Base-by-base conservation (phyloP, 1,140 invertebrate genomes). In the Caenorhabditis brenneri region DNA sequence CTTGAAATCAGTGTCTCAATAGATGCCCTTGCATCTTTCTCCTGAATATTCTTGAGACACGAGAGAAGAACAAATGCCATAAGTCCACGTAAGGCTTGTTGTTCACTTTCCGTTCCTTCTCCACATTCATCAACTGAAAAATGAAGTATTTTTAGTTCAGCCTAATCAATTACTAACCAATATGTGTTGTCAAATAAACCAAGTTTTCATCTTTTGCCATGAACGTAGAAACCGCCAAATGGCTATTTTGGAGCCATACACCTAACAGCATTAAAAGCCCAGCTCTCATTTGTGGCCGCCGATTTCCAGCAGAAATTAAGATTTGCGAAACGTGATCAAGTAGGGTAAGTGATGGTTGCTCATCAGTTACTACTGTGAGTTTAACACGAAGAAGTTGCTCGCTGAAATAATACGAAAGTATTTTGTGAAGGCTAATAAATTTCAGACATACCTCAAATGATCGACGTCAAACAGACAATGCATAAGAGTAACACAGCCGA, bases 51-150 rank as follows among this genome's bases (percentile, higher is more conserved):
- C 10, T 83, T 51, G 12, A 83, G 33, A 48, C 65, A 78, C 4
- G 99, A 93, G 2, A 96, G 97, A 87, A 99, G 94, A 6, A 98
- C 92, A 91, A 99, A 96, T 2, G 97, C 96, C 91, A 96, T 96
- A 82, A 99, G 92, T 65, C 96, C 96, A 91, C 96, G 94, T 22
- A 97, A 92, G 58, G 98, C 96, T 88, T 94, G 94, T 85, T 92
- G 96, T 91, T 97, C 95, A 84, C 94, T 94, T 80, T 93, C 92
- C 33, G 91, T 90, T 19, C 92, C 88, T 27, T 93, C 84, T 91
- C 87, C 90, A 88, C 88, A 80, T 88, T 91, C 58, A 87, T 92
- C 83, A 88, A 87, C 90, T 91, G 29, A 24, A 88, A 86, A 19
- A 4, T 48, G 33, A 82, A 86, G 24, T 16, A 15, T 81, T 19